Evolutionary conservation across 2,113 vertebrate genomes (phyloP).

Genomic region (Odontophorus gujanensis): DNA sequence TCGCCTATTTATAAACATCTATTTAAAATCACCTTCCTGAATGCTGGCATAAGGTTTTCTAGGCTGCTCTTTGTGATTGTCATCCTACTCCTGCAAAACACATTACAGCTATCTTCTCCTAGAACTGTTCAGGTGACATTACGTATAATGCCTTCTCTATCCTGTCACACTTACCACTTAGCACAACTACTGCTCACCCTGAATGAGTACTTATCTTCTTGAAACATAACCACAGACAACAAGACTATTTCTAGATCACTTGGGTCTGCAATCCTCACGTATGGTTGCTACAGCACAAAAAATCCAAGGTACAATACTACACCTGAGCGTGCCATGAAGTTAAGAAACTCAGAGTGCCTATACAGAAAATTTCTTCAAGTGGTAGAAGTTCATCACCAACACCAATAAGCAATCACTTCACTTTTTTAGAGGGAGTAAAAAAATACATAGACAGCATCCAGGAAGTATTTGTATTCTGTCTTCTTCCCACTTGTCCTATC

Average conservation of each 20-base stretch:
- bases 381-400: neutral
- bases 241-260: neutral
- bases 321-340: neutral
- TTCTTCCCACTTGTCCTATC: neutral
- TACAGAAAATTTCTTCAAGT: neutral
- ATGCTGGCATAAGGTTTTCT: neutral
- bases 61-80: neutral
- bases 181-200: neutral
- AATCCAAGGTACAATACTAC: neutral
- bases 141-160: neutral
- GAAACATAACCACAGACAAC: neutral
- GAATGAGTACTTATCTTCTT: neutral
- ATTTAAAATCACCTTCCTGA: neutral
- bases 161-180: neutral
- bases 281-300: neutral
- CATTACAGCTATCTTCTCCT: neutral
- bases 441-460: neutral
- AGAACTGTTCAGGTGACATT: neutral
- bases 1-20: neutral
- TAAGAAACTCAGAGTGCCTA: neutral
- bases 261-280: neutral
- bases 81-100: neutral
- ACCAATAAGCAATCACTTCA: neutral
- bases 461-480: neutral
- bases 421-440: neutral